phyloP scores from a whole-genome alignment of 2,888 invertebrate genomes.

The Drosophila meridiana region DNA sequence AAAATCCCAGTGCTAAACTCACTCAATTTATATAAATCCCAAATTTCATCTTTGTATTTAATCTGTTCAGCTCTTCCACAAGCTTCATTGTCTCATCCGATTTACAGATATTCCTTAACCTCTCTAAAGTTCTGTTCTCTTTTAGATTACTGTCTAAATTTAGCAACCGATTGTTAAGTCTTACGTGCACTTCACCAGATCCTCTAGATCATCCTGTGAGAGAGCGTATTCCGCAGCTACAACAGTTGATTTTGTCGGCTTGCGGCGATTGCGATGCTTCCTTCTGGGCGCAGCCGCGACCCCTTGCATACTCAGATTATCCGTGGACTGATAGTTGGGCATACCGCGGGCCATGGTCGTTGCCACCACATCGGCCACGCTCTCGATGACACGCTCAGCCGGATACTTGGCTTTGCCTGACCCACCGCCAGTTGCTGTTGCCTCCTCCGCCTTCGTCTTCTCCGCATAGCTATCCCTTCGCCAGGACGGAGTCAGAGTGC shows the following conservation, averaged over 20 bases:
- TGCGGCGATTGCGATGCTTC: conserved; percentile 37
- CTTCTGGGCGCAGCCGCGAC: conserved; percentile 13
- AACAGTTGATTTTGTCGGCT: conserved; percentile 11
- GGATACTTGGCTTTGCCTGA: conserved; percentile 43
- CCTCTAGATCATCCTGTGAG: conserved; percentile 76
- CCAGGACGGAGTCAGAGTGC: conserved; percentile 79
- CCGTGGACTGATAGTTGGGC: conserved; percentile 46
- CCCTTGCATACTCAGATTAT: conserved; percentile 29
- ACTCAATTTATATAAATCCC: too few species aligned
- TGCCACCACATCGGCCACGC: conserved; percentile 30
- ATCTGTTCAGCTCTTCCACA: neutral
- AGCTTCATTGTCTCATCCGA: neutral
- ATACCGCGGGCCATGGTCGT: conserved; percentile 32
- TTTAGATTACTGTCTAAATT: neutral
- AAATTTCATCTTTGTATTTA: neutral
- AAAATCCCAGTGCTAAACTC: too few species aligned
- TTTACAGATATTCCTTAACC: neutral
- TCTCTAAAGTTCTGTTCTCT: neutral
- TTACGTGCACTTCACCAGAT: conserved; percentile 84
- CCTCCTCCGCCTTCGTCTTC: conserved; percentile 63
- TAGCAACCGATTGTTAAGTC: conserved; percentile 20
- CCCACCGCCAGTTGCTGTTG: conserved; percentile 30
- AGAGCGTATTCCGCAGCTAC: conserved; percentile 75
- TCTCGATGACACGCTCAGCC: conserved; percentile 31
- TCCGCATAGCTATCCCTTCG: conserved; percentile 81